Evolutionary conservation across 2,888 invertebrate species (phyloP), one percentile per base, ranked within the genome.

Genomic region (Abrostola tripartita): DNA sequence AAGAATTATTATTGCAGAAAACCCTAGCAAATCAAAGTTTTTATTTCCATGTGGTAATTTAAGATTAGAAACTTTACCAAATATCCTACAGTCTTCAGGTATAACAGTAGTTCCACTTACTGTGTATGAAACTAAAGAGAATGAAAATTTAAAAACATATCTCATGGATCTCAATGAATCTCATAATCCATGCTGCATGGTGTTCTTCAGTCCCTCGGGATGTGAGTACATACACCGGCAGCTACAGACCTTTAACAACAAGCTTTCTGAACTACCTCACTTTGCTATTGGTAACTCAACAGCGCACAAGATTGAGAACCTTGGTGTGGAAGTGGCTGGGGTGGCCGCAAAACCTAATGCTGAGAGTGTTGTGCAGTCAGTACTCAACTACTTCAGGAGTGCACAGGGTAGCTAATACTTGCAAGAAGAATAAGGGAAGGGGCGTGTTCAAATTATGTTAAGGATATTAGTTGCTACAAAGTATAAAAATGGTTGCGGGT

Each of bases 221-320:
- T 93, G 92, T 58, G 93, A 94, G 70, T 93, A 94, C 74, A 88
- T 90, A 24, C 87, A 93, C 72, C 79, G 93, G 5, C 90, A 91
- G 71, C 85, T 94, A 37, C 93, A 93, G 75, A 93, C 93, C 0
- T 91, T 93, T 66, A 87, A 78, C 71, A 93, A 92, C 71, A 82
- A 74, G 11, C 85, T 94, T 0, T 86, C 87, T 0, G 74, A 72
- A 42, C 78, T 94, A 8, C 94, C 94, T 1, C 90, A 90, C 66
- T 94, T 94, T 81, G 94, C 94, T 8, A 94, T 94, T 44, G 94
- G 94, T n/a, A 91, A 92, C 79, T 89, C 93, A 0, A 94, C 94
- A 0, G 93, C 94, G 8, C 89, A 92, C 58, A 93, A 92, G 70
- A 93, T 94, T 74, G 89, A 90, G 75, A 92, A 89, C 61, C 87